phyloP scores from a whole-genome alignment of 2,888 invertebrate species.

The Drosophila anomelani region DNA sequence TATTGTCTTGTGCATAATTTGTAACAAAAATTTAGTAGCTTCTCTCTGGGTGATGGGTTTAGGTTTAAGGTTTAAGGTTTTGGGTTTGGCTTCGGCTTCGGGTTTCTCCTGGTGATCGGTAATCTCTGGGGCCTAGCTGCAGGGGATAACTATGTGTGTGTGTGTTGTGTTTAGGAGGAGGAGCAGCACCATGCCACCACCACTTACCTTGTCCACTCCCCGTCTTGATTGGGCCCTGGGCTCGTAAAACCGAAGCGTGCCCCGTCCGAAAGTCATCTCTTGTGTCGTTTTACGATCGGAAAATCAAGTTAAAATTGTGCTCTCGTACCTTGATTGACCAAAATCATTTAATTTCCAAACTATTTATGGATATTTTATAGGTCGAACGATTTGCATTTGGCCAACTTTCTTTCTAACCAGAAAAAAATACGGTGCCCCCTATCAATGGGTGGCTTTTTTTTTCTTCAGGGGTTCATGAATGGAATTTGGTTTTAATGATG shows the following conservation, averaged over 20 bases:
- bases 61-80: background rate
- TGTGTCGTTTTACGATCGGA: slow-evolving; percentile 28
- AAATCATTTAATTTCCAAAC: slow-evolving; percentile 41
- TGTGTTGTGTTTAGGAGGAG: background rate
- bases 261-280: slow-evolving; percentile 14
- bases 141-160: slow-evolving; percentile 30
- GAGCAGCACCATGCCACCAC: slow-evolving; percentile 1
- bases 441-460: slow-evolving; percentile 4
- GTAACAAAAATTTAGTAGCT: slow-evolving; percentile 34
- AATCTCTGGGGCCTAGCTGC: slow-evolving; percentile 31
- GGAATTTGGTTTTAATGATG: slow-evolving; percentile 38
- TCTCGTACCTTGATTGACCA: slow-evolving; percentile 41
- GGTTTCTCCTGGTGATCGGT: slow-evolving; percentile 8
- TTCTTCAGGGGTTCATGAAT: slow-evolving; percentile 16
- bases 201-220: slow-evolving; percentile 10
- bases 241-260: slow-evolving; percentile 45
- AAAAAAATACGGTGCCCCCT: background rate
- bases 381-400: slow-evolving; percentile 44
- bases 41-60: slow-evolving; percentile 17
- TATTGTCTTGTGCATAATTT: slow-evolving; percentile 25
- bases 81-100: background rate
- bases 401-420: slow-evolving; percentile 43
- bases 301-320: slow-evolving; percentile 10
- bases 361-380: slow-evolving; percentile 50
- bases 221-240: slow-evolving; percentile 31